Base-by-base conservation (phyloP, 2,113 vertebrate genomes). In the Python bivittatus region DNA sequence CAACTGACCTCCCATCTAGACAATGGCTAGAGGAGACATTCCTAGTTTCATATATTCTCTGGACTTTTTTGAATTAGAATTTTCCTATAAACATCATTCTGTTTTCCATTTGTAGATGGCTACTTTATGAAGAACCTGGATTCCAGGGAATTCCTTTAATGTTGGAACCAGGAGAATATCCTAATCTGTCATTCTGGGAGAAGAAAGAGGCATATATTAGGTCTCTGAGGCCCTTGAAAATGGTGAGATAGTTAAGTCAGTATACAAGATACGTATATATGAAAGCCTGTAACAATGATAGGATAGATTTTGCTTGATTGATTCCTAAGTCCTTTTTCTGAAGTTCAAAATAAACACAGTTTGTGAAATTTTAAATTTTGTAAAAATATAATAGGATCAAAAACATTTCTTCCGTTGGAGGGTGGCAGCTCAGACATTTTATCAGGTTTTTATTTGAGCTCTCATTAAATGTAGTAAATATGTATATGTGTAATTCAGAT, bases 101-200 rank as follows among this genome's bases (percentile, higher is more conserved):
- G 25, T 54, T 93, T 83, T 72, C 4, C 1, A 29, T 84, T 2
- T 96, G 88, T 90, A 99, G 99, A 88, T 99, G 99, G 99, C 95
- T 99, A 84, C 96, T 99, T 91, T 99, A 99, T 94, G 98, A 98
- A 96, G 98, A 99, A 85, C 98, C 99, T 88, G 98, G 98, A 58
- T 99, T 99, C 94, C 97, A 97, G 79, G 99, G 99, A 44, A 83
- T 98, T 0, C 95, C 99, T 54, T 98, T 97, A 57, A 97, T 99
- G 94, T 94, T 99, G 97, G 98, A 98, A 88, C 98, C 96, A 20
- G 99, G 99, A 57, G 98, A 99, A 97, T 99, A 98, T 94, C 98
- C 99, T 11, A 97, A 98, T 93, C 97, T 99, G 33, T 97, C 98
- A 15, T 96, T 98, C 95, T 99, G 99, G 99, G 98, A 98, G 27